Evolutionary conservation across 1,140 invertebrate genomes (phyloP).

Genomic region (Monochamus saltuarius): DNA sequence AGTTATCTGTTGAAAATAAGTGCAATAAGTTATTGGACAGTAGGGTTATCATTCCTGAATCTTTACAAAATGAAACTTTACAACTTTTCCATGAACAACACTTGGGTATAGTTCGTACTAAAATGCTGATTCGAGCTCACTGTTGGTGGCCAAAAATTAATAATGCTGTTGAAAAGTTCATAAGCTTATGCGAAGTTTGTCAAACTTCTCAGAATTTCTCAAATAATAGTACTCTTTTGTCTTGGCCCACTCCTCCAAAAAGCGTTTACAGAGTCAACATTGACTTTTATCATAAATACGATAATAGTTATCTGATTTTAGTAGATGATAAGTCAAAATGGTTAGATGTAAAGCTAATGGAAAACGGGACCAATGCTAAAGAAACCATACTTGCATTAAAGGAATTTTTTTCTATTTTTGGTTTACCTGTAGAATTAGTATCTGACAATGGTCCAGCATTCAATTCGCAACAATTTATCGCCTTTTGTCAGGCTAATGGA

Average conservation of each 20-base stretch:
- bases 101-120: constrained; percentile 32
- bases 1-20: constrained; percentile 18
- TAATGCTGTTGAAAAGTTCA: constrained; percentile 31
- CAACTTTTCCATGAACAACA: constrained; percentile 22
- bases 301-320: constrained; percentile 11
- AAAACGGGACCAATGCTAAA: neutral
- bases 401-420: constrained; percentile 29
- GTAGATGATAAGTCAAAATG: constrained; percentile 21
- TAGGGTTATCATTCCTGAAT: constrained; percentile 7
- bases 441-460: constrained; percentile 54
- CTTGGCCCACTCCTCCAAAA: constrained; percentile 15
- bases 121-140: constrained; percentile 29
- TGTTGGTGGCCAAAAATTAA: constrained; percentile 36
- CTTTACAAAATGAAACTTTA: constrained; percentile 1
- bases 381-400: constrained; percentile 5
- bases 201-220: constrained; percentile 34
- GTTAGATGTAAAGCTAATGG: constrained; percentile 15
- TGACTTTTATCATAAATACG: constrained; percentile 23
- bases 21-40: constrained; percentile 10
- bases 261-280: constrained; percentile 23
- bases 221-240: constrained; percentile 7
- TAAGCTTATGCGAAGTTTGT: constrained; percentile 20
- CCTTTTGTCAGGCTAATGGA: constrained; percentile 49
- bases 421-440: constrained; percentile 50
- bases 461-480: constrained; percentile 48